Base-by-base conservation (phyloP, 2,113 vertebrate genomes). In the Dendropsophus ebraccatus region DNA sequence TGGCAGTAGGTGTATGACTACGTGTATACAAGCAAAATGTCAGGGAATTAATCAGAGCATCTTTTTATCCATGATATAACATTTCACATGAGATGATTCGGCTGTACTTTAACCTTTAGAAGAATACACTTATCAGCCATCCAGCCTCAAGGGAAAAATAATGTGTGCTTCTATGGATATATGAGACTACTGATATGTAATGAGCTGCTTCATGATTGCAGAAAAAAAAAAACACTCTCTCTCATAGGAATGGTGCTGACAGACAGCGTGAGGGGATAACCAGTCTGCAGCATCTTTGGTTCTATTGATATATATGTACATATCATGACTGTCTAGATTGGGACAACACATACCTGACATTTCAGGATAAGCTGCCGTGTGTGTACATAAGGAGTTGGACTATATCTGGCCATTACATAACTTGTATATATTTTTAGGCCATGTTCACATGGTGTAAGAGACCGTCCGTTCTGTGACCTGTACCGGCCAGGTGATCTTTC, bases 21-120 rank as follows among this genome's bases (percentile, higher is more conserved):
- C 23, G 45, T 88, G 75, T 87, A 28, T 65, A 77, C 23, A 54
- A 88, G 78, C 87, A 17, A 86, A 89, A 88, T 73, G 47, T 4
- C 62, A 76, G 88, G 28, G n/a, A 87, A 89, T 60, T 84, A 86
- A 80, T 83, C 82, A 84, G 72, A 65, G 70, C 56, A 45, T 1
- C 1, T 49, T 77, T 72, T 89, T 87, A 67, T 83, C 60, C 86
- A 62, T 83, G 49, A 87, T 81, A 84, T 25, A 75, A 35, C 30
- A 80, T 84, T 78, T 86, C 77, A 83, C 72, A 87, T 67, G 19
- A 32, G 83, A 45, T 87, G 79, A 73, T 5, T 82, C 23, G 1
- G 23, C 85, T 86, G 87, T 87, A 21, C 83, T 77, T 74, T 82
- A 74, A 76, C 58, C 86, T 87, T 87, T 83, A 82, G 62, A 82